Base-by-base conservation (phyloP, 2,797 vertebrate genomes). In the Rhyacichthys aspro region DNA sequence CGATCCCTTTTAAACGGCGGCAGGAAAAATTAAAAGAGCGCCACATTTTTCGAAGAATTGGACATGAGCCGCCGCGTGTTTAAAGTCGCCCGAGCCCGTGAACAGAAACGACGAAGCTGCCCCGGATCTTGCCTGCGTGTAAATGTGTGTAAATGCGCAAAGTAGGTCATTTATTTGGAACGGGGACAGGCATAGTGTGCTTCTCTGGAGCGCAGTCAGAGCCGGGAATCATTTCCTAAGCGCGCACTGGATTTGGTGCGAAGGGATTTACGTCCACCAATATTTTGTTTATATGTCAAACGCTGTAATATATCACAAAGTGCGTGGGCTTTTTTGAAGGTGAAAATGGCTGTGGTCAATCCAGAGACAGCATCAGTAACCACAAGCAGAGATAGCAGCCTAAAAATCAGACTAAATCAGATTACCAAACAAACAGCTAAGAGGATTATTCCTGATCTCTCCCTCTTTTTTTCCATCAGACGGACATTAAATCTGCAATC, bases 121-220 rank as follows among this genome's bases (percentile, higher is more conserved):
- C 74, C 72, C 67, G 67, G 73, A 84, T 83, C 82, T 78, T 32
- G 81, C 81, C 74, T 74, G 76, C 78, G 72, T 88, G 76, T 85
- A 85, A 88, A 89, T 87, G 85, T 88, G 87, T 89, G 82, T 83
- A 86, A 90, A 82, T 88, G 85, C 85, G 83, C 76, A 86, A 91
- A 91, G 88, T 91, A 90, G 91, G 90, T 92, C 88, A 90, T 85
- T 91, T 89, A 88, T 92, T 87, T 90, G 87, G 89, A 91, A 80
- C 86, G 36, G 86, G 76, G 72, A 81, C 86, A 82, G 77, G 78
- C 75, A 55, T 74, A 64, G 74, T 72, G 74, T 76, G 79, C 59
- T 69, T 77, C 81, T 83, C 81, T 78, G 79, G 76, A 90, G 81
- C 59, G 18, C 70, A 86, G 81, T 84, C 85, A 82, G 84, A 83